phyloP scores from a whole-genome alignment of 2,113 vertebrate species.

The Otis tarda region DNA sequence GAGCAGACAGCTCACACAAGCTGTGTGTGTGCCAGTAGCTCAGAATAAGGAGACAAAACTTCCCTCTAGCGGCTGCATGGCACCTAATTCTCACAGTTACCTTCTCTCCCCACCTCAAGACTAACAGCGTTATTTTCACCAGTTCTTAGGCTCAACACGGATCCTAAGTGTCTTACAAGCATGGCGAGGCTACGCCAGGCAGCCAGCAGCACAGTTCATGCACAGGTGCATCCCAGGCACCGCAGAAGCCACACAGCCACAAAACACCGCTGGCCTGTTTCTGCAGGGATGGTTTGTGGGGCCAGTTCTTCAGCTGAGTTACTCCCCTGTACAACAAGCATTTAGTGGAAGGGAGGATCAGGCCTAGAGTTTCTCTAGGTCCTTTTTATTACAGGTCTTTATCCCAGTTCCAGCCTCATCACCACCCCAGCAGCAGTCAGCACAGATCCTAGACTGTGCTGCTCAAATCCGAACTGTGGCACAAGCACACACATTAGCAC shows the following conservation, averaged over 20 bases:
- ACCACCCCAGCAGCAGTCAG: not conserved
- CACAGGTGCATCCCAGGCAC: not conserved
- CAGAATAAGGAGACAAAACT: slow-evolving; percentile 5
- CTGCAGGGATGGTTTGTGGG: not conserved
- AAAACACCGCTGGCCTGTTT: rapidly evolving
- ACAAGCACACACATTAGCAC: not conserved
- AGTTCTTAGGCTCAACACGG: not conserved
- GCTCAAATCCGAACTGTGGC: not conserved
- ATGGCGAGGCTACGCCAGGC: not conserved
- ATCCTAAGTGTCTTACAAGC: rapidly evolving
- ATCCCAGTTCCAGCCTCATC: not conserved
- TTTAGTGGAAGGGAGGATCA: not conserved
- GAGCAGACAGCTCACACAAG: not conserved
- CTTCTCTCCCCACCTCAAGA: not conserved
- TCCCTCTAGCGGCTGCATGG: slow-evolving; percentile 36
- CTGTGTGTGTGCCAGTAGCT: not conserved
- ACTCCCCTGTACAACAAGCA: not conserved
- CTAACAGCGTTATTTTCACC: not conserved
- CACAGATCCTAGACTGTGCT: not conserved
- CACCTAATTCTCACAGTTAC: not conserved
- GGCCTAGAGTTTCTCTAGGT: not conserved
- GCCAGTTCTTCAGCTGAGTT: not conserved
- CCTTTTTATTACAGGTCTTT: not conserved
- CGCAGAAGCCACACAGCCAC: not conserved
- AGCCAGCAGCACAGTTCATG: rapidly evolving